phyloP scores from a whole-genome alignment of 2,888 invertebrate genomes.

The Netelia melanura region DNA sequence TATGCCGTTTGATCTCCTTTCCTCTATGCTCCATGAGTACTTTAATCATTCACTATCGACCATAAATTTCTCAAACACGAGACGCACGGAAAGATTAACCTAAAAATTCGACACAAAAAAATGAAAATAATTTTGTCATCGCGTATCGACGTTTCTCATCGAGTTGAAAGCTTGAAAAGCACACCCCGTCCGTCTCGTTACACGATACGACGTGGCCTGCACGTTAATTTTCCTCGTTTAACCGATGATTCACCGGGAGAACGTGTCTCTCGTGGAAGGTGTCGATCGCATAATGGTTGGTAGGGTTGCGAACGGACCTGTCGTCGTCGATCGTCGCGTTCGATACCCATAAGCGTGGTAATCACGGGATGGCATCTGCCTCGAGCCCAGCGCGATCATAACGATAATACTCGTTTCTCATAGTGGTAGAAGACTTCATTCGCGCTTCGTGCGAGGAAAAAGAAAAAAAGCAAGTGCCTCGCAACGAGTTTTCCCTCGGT shows the following conservation, averaged over 20 bases:
- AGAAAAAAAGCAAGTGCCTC: conserved; percentile 17
- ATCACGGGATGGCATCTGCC: conserved; percentile 82
- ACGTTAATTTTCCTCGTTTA: conserved; percentile 54
- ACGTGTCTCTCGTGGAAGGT: conserved; percentile 80
- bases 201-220: background rate
- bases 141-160: background rate
- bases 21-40: too few relatives aligned
- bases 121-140: too few relatives aligned
- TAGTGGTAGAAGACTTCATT: conserved; percentile 79
- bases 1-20: too few relatives aligned
- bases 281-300: conserved; percentile 82
- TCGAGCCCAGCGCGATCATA: conserved; percentile 77
- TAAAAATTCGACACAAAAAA: too few relatives aligned
- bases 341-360: conserved; percentile 78
- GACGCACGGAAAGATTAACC: too few relatives aligned
- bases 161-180: conserved; percentile 1
- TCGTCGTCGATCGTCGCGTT: conserved; percentile 77
- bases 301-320: conserved; percentile 78
- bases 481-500: conserved; percentile 14
- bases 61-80: too few relatives aligned
- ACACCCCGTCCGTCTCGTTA: background rate
- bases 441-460: conserved; percentile 34
- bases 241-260: conserved; percentile 80
- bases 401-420: conserved; percentile 79
- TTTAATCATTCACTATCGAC: too few relatives aligned